phyloP scores from a whole-genome alignment of 2,888 invertebrate species.

The Microchrysa polita region DNA sequence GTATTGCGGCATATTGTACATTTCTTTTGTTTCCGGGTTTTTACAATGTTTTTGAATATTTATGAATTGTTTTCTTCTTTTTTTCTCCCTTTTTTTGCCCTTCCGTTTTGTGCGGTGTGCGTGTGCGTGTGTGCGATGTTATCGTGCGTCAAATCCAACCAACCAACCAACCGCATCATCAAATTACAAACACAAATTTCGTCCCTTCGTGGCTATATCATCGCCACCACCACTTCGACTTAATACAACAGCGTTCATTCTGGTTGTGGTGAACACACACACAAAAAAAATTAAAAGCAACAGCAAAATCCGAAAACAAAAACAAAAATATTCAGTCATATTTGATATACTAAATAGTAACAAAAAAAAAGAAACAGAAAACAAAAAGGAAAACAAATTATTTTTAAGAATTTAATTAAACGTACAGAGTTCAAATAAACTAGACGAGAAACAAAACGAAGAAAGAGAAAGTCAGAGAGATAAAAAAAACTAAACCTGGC shows the following conservation, averaged over 20 bases:
- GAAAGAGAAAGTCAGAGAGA: neutral
- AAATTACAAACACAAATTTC: neutral
- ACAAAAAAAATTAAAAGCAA: constrained; percentile 17
- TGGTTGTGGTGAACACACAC: constrained; percentile 49
- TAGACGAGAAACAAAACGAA: neutral
- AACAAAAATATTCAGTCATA: constrained; percentile 8
- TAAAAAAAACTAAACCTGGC: no score
- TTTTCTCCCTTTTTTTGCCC: constrained; percentile 7
- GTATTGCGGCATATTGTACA: no score
- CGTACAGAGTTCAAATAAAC: neutral
- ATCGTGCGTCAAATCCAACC: no score
- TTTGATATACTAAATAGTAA: neutral
- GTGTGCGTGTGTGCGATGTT: no score
- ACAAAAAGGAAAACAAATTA: constrained; percentile 2
- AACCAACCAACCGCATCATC: no score
- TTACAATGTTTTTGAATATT: constrained; percentile 1
- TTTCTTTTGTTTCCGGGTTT: neutral
- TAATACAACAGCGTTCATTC: constrained; percentile 51
- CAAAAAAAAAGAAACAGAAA: neutral
- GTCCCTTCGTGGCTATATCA: no score
- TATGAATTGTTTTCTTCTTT: constrained; percentile 23
- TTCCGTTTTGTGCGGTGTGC: no score
- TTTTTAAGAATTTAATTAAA: constrained; percentile 2
- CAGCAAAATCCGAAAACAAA: constrained; percentile 18
- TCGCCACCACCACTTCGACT: no score